These are phyloP conservation scores for Trichopoda pennipes DNA, from an alignment of 2,888 invertebrate genomes.

Conservation along the genomic window DNA sequence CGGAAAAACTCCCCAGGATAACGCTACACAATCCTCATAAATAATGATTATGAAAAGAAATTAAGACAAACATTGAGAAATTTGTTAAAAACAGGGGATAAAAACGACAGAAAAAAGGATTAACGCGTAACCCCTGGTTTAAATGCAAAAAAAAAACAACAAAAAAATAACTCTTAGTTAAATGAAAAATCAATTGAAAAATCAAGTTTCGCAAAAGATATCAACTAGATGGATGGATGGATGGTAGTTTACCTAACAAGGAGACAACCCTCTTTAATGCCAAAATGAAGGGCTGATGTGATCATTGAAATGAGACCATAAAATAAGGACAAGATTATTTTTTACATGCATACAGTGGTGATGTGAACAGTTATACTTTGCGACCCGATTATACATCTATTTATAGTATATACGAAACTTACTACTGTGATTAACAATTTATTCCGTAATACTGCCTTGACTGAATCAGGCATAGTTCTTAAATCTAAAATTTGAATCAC, in stretches of 20 bases:
- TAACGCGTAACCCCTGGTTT: constrained; percentile 60
- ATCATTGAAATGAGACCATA: constrained; percentile 52
- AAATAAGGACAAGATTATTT: background rate
- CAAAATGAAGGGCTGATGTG: constrained; percentile 44
- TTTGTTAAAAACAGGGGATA: background rate
- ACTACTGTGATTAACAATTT: too few species aligned
- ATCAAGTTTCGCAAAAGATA: constrained; percentile 63
- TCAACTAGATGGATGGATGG: constrained; percentile 17
- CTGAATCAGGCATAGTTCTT: too few species aligned
- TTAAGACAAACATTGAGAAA: constrained; percentile 10
- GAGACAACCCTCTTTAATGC: constrained; percentile 50
- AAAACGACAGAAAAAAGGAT: constrained; percentile 49
- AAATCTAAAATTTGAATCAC: too few species aligned
- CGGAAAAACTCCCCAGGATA: constrained; percentile 38
- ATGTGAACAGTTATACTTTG: background rate
- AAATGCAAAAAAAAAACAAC: too few species aligned
- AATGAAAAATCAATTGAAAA: constrained; percentile 69
- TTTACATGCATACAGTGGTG: background rate
- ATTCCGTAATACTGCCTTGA: too few species aligned
- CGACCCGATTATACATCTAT: too few species aligned
- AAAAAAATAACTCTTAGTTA: too few species aligned
- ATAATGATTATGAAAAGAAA: constrained; percentile 56
- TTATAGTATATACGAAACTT: too few species aligned
- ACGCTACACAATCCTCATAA: constrained; percentile 29
- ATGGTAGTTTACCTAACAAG: constrained; percentile 53